Evolutionary conservation across 1,140 invertebrate genomes (phyloP), one percentile per base, ranked within the genome.

Genomic region (Eriosoma lanigerum): DNA sequence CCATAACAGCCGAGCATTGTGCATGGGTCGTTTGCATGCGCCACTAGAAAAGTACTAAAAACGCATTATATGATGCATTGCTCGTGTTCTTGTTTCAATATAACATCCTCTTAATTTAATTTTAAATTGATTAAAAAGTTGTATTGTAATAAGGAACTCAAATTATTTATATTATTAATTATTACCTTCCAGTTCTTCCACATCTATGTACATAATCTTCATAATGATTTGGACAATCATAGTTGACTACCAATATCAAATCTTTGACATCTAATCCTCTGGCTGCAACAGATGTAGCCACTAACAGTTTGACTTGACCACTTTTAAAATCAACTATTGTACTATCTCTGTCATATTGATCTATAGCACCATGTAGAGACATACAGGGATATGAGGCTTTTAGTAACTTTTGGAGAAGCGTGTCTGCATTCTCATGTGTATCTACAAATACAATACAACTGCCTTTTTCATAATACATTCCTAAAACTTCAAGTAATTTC

Each of bases 181-280:
- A 38, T 83, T 84, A 86, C 85, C 85, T 88, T 1, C 93, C 94
- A 0, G 94, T 95, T 64, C 94, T 89, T 58, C 98, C 98, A 87
- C 96, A 98, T 84, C 98, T 89, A 86, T 99, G 98, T 13, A 99
- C 98, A 87, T 99, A 99, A 87, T 99, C 98, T 88, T 99, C 98
- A 85, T 99, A 99, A 87, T 99, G 98, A 88, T 99, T 99, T 0
- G 98, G 98, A 85, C 97, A 98, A 87, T 99, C 98, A 86, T 98
- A 99, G 87, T 99, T 99, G 0, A 99, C 92, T 2, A 99, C 98
- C 1, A 99, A 87, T 83, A 98, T 97, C 4, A 99, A 89, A 84
- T 99, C 96, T 85, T 99, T 99, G 0, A 99, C 98, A 87, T 99
- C 98, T 10, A 99, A 88, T 0, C 98, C 98, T 82, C 98, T 88